Conservation (phyloP, 2,888 invertebrate genomes). For the Nipponacmea schrenckii region DNA sequence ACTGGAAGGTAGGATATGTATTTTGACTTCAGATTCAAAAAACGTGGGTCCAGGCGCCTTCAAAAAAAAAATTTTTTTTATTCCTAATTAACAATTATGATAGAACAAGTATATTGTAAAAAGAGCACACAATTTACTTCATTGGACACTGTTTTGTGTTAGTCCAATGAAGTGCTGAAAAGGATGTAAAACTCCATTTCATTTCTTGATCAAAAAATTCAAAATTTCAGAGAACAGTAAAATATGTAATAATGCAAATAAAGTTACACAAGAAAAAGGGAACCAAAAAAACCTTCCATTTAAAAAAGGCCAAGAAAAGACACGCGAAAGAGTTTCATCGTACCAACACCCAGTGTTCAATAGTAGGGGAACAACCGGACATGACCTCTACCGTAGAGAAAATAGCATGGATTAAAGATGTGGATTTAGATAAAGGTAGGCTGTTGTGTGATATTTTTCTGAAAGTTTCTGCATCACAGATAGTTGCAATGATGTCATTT, state of each 20-base stretch:
- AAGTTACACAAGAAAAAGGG: slow-evolving; percentile 48
- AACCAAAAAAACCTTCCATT: slow-evolving; percentile 37
- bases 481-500: not conserved
- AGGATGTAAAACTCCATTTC: too few species aligned
- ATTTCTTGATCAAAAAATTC: too few species aligned
- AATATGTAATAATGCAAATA: slow-evolving; percentile 55
- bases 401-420: slow-evolving; percentile 84
- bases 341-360: not conserved
- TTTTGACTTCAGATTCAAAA: not conserved
- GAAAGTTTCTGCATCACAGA: too few species aligned
- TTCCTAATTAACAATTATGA: too few species aligned
- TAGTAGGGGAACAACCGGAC: slow-evolving; percentile 3
- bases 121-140: not conserved
- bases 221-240: slow-evolving; percentile 53
- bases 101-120: not conserved
- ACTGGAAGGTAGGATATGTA: slow-evolving; percentile 87
- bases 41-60: too few species aligned
- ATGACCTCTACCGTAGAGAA: slow-evolving; percentile 58
- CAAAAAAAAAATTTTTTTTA: too few species aligned
- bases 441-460: slow-evolving; percentile 1
- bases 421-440: slow-evolving; percentile 68
- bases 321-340: slow-evolving; percentile 17
- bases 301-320: slow-evolving; percentile 34
- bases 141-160: too few species aligned
- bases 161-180: too few species aligned